Percentiles rank a stretch among this genome's conserved stretches.
phyloP scores from a whole-genome alignment of 2,113 vertebrate genomes.

The Castor canadensis region DNA sequence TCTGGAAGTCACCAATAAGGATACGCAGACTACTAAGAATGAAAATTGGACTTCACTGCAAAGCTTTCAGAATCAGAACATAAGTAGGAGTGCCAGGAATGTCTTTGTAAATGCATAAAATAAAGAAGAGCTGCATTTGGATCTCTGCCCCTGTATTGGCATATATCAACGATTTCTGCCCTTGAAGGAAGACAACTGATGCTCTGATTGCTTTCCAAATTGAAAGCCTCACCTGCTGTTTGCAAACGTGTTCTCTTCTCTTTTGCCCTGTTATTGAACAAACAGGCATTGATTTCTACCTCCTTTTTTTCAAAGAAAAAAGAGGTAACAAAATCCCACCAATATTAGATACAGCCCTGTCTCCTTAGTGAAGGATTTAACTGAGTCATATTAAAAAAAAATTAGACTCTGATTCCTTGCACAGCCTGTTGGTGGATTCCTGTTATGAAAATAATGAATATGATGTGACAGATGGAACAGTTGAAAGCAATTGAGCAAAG shows the following conservation, averaged over 20 bases:
- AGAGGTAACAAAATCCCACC: slow-evolving; percentile 59
- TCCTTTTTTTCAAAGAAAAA: not conserved
- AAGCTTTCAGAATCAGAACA: not conserved
- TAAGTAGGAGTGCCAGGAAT: not conserved
- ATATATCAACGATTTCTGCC: slow-evolving; percentile 62
- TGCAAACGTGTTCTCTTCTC: slow-evolving; percentile 79
- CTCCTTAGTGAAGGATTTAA: slow-evolving; percentile 60
- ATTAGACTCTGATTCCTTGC: not conserved
- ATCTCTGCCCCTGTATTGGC: slow-evolving; percentile 16
- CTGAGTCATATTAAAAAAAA: not conserved
- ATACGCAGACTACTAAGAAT: not conserved
- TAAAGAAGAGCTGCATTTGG: not conserved
- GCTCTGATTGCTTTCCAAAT: slow-evolving; percentile 82
- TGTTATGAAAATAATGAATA: slow-evolving; percentile 68
- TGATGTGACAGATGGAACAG: slow-evolving; percentile 42
- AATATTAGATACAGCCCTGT: slow-evolving; percentile 38
- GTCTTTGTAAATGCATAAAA: slow-evolving; percentile 33
- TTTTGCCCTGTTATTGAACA: slow-evolving; percentile 81
- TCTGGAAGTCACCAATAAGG: not conserved
- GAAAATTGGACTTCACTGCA: not conserved
- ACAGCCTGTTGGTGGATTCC: slow-evolving; percentile 28
- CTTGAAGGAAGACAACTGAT: slow-evolving; percentile 80
- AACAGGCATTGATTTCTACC: slow-evolving; percentile 83
- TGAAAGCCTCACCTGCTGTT: slow-evolving; percentile 82
- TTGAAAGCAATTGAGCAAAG: slow-evolving; percentile 1